Evolutionary conservation across 2,888 invertebrate species (phyloP), one percentile per base, ranked within the genome.

Genomic region (Mythimna lalbum): DNA sequence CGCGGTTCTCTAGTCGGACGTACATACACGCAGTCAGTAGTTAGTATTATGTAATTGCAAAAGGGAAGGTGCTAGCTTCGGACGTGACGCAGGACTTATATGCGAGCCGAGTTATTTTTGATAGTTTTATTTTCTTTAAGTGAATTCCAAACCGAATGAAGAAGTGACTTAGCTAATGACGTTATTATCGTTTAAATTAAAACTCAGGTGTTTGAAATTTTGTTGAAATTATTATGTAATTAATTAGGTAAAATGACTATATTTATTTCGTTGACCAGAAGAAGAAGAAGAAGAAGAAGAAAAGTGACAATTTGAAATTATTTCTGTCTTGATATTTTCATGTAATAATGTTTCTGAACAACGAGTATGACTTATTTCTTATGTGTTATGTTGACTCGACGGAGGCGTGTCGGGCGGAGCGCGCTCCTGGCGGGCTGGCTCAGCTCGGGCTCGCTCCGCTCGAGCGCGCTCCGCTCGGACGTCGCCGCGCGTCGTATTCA

Each of bases 21-120:
- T 90, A 90, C 91, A 83, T 81, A 89, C 91, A 90, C 90, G 93
- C 95, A 94, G 93, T 94, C 95, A 94, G 90, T 95, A 94, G 95
- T 95, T 95, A 95, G 95, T 94, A 93, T 94, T 95, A 94, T 93
- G 93, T 94, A 93, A 94, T 94, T 93, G 93, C 93, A 92, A 95
- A 94, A 92, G 95, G 95, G 95, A 95, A 95, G 95, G 95, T 96
- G 95, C 95, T 96, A 96, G 95, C 95, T 95, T 95, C 94, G 95
- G 95, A 95, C 94, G 94, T 94, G 94, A 94, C 94, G 95, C 94
- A 93, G 95, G 95, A 95, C 95, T 93, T 91, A 88, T 87, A 92
- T 91, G 95, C 95, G 95, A 94, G 93, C 94, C 95, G 94, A 95
- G 93, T 96, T 96, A 95, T 96, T 96, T 96, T 96, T 95, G 95